Conservation (phyloP, 2,888 invertebrate genomes). For the Smittia sp. region DNA sequence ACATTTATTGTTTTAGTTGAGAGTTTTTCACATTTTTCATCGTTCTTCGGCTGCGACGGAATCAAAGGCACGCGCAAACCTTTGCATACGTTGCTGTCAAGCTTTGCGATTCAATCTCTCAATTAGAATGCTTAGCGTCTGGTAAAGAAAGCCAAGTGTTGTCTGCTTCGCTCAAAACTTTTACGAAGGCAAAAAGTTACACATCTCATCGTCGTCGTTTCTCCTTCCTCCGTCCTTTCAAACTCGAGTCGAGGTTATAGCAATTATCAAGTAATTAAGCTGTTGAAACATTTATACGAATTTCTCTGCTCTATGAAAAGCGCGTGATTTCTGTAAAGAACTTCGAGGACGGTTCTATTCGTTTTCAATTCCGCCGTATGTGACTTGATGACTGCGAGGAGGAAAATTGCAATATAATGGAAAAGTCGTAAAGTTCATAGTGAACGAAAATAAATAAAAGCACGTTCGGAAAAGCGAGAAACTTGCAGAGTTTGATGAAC, state of each 20-base stretch:
- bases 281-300: slow-evolving; percentile 21
- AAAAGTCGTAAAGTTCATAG: neutral
- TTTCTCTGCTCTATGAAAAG: neutral
- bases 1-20: slow-evolving; percentile 3
- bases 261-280: slow-evolving; percentile 39
- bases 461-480: neutral
- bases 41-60: neutral
- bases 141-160: neutral
- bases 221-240: neutral
- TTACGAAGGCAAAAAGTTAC: neutral
- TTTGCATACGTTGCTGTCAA: too few relatives aligned
- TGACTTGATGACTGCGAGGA: neutral
- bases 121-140: neutral
- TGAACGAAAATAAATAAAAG: slow-evolving; percentile 1
- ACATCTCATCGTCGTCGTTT: neutral
- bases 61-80: neutral
- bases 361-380: neutral
- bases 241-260: neutral
- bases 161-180: neutral
- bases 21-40: neutral
- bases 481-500: neutral
- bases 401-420: neutral
- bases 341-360: neutral
- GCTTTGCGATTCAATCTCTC: too few relatives aligned
- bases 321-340: too few relatives aligned